Percentiles rank a stretch among this genome's conserved stretches.
These are phyloP conservation scores for Hafferia zeledoni DNA, from an alignment of 2,797 vertebrate species.

Conservation along the genomic window DNA sequence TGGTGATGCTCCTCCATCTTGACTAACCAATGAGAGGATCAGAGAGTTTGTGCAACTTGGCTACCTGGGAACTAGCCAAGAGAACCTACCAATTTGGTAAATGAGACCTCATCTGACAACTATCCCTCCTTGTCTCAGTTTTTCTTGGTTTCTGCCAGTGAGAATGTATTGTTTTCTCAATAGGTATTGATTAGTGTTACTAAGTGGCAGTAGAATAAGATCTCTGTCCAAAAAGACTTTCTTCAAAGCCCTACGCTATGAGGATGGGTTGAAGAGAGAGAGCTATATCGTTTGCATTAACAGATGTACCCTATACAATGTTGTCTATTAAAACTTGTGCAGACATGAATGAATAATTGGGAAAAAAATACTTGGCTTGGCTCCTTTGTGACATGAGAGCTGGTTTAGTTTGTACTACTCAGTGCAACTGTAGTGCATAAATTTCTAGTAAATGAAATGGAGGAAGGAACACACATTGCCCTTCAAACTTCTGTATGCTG, in stretches of 20 bases:
- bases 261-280: not conserved
- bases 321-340: not conserved
- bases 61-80: not conserved
- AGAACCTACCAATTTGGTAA: not conserved
- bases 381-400: not conserved
- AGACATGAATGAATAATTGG: constrained; percentile 1
- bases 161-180: constrained; percentile 32
- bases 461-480: not conserved
- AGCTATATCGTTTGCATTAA: not conserved
- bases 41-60: not conserved
- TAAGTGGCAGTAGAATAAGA: constrained; percentile 11
- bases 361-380: not conserved
- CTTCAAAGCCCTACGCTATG: constrained; percentile 1
- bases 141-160: constrained; percentile 46
- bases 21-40: not conserved
- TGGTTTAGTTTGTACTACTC: not conserved
- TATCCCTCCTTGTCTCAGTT: constrained; percentile 21
- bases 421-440: not conserved
- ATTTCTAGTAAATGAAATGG: not conserved
- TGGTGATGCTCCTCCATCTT: constrained; percentile 82
- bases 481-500: not conserved
- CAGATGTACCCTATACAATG: not conserved
- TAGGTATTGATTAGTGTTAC: not conserved
- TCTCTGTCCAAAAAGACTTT: not conserved
- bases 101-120: not conserved